Evolutionary conservation across 2,888 invertebrate species (phyloP).

Genomic region (Drosophila merina): DNA sequence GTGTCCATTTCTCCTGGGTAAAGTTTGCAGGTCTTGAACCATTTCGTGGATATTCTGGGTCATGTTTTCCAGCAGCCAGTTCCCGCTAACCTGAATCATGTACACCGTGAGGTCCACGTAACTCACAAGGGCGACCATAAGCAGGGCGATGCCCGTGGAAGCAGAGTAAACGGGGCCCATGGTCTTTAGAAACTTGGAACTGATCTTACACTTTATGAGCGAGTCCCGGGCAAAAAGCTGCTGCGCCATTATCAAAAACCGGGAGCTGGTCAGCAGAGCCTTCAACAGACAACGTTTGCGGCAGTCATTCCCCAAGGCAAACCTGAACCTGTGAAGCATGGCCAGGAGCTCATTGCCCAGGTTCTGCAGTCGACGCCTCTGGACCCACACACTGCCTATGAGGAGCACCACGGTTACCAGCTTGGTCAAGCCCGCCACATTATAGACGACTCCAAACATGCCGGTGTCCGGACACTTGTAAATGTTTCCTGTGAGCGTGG

Average conservation of each 20-base stretch:
- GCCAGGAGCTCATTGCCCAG: slow-evolving; percentile 37
- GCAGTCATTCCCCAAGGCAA: not conserved
- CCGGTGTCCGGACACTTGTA: slow-evolving; percentile 37
- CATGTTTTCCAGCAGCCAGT: slow-evolving; percentile 47
- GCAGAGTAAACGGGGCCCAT: slow-evolving; percentile 22
- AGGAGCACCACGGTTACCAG: slow-evolving; percentile 19
- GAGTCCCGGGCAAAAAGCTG: slow-evolving; percentile 41
- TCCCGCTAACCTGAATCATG: slow-evolving; percentile 31
- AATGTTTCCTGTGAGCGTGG: slow-evolving; percentile 24
- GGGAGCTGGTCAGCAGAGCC: slow-evolving; percentile 27
- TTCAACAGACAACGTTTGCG: slow-evolving; percentile 30
- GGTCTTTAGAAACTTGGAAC: not conserved
- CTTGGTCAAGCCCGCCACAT: slow-evolving; percentile 35
- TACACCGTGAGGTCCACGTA: slow-evolving; percentile 36
- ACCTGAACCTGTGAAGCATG: slow-evolving; percentile 25
- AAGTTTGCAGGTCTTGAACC: slow-evolving; percentile 30
- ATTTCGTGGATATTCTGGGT: slow-evolving; percentile 26
- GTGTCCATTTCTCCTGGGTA: slow-evolving; percentile 39
- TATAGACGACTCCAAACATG: slow-evolving; percentile 49
- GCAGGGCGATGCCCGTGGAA: slow-evolving; percentile 7
- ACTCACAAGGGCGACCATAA: slow-evolving; percentile 37
- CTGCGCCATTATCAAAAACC: slow-evolving; percentile 32
- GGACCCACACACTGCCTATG: slow-evolving; percentile 38
- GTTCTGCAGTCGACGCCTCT: slow-evolving; percentile 14
- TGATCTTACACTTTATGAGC: slow-evolving; percentile 30